phyloP scores from a whole-genome alignment of 2,113 vertebrate genomes.

The Thymallus thymallus region DNA sequence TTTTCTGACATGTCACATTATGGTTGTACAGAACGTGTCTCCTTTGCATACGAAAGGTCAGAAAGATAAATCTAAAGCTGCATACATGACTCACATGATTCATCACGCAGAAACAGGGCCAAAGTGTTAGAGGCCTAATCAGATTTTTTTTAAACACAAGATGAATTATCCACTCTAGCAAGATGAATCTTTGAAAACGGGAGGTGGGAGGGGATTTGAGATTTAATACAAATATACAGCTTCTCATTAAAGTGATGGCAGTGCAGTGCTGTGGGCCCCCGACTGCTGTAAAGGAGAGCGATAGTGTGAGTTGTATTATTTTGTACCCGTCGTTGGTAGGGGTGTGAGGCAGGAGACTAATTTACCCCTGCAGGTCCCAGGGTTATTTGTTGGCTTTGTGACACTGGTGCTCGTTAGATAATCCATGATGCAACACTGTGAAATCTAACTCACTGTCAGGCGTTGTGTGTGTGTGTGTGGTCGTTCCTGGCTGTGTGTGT shows the following conservation, averaged over 20 bases:
- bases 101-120: constrained; percentile 67
- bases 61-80: constrained; percentile 75
- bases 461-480: constrained; percentile 56
- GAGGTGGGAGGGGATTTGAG: constrained; percentile 22
- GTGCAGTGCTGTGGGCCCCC: constrained; percentile 41
- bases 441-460: constrained; percentile 64
- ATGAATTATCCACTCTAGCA: constrained; percentile 59
- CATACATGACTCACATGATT: constrained; percentile 65
- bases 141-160: constrained; percentile 56
- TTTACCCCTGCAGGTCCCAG: constrained; percentile 68
- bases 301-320: constrained; percentile 30
- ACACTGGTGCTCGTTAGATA: constrained; percentile 75
- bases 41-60: constrained; percentile 81
- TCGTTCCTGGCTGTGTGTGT: constrained; percentile 54
- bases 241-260: constrained; percentile 59
- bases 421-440: constrained; percentile 72
- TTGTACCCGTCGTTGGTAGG: constrained; percentile 41
- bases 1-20: constrained; percentile 74
- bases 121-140: constrained; percentile 65
- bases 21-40: constrained; percentile 62
- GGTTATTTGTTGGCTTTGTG: constrained; percentile 74
- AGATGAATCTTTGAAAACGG: constrained; percentile 45
- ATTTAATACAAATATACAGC: constrained; percentile 49
- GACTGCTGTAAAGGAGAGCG: constrained; percentile 41
- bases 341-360: constrained; percentile 65